These are phyloP conservation scores for Pachydiplax longipennis DNA, from an alignment of 2,888 invertebrate genomes.

Conservation along the genomic window DNA sequence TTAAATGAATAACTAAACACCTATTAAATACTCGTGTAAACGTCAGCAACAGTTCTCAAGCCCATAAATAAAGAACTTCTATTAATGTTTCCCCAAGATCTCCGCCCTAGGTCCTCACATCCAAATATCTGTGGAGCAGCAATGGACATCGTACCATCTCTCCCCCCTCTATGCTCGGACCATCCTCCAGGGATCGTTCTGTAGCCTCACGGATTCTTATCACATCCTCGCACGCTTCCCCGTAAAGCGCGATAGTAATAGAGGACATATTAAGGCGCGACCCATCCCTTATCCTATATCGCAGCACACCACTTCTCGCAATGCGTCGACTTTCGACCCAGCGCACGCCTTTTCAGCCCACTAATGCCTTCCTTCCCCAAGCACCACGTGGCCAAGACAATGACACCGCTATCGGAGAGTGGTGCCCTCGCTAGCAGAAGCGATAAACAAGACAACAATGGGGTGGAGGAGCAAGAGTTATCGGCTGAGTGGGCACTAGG, in stretches of 20 bases:
- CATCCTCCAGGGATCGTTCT: neutral
- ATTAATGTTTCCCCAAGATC: neutral
- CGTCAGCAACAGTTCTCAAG: too few species aligned
- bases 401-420: neutral
- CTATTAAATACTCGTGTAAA: too few species aligned
- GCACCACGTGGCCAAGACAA: conserved; percentile 25
- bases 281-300: neutral
- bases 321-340: neutral
- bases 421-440: neutral
- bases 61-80: too few species aligned
- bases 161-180: neutral
- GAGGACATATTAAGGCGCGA: neutral
- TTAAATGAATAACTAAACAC: too few species aligned
- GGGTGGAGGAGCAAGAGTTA: neutral
- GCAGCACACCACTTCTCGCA: neutral
- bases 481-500: neutral
- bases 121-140: too few species aligned
- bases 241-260: neutral
- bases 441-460: conserved; percentile 30
- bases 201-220: neutral
- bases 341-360: neutral
- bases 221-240: neutral
- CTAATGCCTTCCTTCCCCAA: neutral
- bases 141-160: neutral
- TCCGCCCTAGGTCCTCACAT: too few species aligned